These are phyloP conservation scores for Cephus cinctus DNA, from an alignment of 1,140 invertebrate genomes.

Conservation along the genomic window DNA sequence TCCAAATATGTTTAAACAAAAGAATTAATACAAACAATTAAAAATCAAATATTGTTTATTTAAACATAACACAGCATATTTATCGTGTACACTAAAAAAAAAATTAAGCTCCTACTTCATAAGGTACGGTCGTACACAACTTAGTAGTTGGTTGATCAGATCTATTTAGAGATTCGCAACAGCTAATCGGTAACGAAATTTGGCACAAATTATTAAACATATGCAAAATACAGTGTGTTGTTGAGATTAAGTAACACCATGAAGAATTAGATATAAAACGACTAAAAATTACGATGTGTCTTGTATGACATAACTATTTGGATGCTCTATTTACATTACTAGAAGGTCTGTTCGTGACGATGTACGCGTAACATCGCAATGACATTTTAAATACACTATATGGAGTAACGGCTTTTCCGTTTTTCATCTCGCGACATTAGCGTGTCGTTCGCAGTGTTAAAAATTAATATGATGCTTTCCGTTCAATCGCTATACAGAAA, in stretches of 20 bases:
- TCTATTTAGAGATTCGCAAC: not conserved
- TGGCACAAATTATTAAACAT: not conserved
- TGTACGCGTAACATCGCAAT: not conserved
- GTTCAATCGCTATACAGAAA: not conserved
- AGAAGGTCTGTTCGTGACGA: conserved; percentile 10
- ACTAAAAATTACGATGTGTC: not conserved
- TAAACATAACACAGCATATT: not conserved
- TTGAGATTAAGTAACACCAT: not conserved
- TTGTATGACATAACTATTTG: conserved; percentile 7
- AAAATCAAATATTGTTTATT: not conserved
- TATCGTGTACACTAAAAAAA: not conserved
- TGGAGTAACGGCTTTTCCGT: not conserved
- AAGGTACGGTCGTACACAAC: not conserved
- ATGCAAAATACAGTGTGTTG: not conserved
- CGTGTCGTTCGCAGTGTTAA: not conserved
- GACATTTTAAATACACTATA: not conserved
- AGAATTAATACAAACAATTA: too few species aligned
- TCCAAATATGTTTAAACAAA: too few species aligned
- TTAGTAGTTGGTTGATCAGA: not conserved
- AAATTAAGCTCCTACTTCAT: not conserved
- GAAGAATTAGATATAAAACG: not conserved
- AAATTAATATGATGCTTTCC: conserved; percentile 6
- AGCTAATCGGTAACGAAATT: too few species aligned
- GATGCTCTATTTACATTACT: conserved; percentile 16
- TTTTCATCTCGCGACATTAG: not conserved